A percentile compares a stretch with the other conserved stretches of the same genome.
These are phyloP conservation scores for Psittacula cyanocephala DNA, from an alignment of 2,113 vertebrate genomes.

Conservation along the genomic window DNA sequence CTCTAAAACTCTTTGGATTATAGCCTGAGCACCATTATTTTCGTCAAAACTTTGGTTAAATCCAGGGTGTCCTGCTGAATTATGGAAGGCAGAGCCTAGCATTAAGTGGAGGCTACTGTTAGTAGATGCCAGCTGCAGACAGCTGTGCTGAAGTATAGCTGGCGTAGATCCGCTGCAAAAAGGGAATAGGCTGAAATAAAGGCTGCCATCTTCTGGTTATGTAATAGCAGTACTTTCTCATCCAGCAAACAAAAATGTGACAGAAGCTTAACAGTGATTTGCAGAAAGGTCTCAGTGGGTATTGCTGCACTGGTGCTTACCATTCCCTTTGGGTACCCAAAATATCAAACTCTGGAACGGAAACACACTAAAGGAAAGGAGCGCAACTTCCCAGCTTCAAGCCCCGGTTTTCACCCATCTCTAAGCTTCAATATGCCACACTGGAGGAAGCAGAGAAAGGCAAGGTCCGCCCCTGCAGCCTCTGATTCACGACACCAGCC, in stretches of 20 bases:
- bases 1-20: background rate
- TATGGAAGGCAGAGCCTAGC: background rate
- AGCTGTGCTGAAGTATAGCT: background rate
- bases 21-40: background rate
- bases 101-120: background rate
- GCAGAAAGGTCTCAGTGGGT: background rate
- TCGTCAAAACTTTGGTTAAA: background rate
- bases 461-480: background rate
- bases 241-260: background rate
- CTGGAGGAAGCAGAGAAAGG: background rate
- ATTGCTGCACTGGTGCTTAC: background rate
- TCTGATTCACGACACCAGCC: background rate
- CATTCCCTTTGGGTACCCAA: background rate
- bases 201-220: conserved; percentile 1
- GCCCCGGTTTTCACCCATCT: background rate
- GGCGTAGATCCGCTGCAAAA: background rate
- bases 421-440: background rate
- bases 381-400: background rate
- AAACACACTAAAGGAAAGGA: background rate
- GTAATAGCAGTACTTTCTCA: background rate
- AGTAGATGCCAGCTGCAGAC: background rate
- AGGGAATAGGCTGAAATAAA: background rate
- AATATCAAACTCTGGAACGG: background rate
- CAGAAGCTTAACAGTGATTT: background rate
- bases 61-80: background rate